Base-by-base conservation (phyloP, 2,797 vertebrate species). In the Pangasius krempfi region DNA sequence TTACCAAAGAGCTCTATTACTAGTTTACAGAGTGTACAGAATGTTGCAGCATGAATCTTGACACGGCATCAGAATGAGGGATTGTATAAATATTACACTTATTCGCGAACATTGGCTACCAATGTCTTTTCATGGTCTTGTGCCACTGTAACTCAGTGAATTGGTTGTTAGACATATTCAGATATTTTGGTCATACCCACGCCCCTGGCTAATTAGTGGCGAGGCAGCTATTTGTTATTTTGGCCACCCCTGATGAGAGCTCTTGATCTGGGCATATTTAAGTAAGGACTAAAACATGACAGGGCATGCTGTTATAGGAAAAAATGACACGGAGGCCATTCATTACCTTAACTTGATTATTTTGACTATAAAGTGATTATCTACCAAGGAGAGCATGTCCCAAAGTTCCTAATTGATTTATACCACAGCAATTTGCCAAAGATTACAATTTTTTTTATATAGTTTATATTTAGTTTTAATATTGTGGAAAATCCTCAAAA, bases 141-240 rank as follows among this genome's bases (percentile, higher is more conserved):
- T 27, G 58, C n/a, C 22, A 82, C 27, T 62, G 12, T n/a, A 62
- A 25, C 12, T n/a, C 58, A 44, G 22, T 82, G 22, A 82, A 82
- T 44, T 37, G 9, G 78, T 56, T 58, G n/a, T 37, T 37, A 5
- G 78, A 52, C 14, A 54, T 54, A n/a, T 78, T 78, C 20, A 50
- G 47, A n/a, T 58, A 80, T 58, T 9, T 22, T 58, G 9, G 16
- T 80, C 30, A 22, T 37, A 58, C 4, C 1, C 52, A 20, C 25
- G 27, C 44, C 44, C 33, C 22, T 13, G 73, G 73, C 25, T 50
- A 76, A 76, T 52, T 27, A n/a, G 47, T 54, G 4, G 50, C 18
- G n/a, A 78, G 27, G 47, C n/a, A 52, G 47, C 47, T 78, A n/a
- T 50, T 50, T 76, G 73, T 50, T 76, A 40, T 47, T 78, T 78